Conservation (phyloP, 2,888 invertebrate genomes). For the Lacanobia oleracea region DNA sequence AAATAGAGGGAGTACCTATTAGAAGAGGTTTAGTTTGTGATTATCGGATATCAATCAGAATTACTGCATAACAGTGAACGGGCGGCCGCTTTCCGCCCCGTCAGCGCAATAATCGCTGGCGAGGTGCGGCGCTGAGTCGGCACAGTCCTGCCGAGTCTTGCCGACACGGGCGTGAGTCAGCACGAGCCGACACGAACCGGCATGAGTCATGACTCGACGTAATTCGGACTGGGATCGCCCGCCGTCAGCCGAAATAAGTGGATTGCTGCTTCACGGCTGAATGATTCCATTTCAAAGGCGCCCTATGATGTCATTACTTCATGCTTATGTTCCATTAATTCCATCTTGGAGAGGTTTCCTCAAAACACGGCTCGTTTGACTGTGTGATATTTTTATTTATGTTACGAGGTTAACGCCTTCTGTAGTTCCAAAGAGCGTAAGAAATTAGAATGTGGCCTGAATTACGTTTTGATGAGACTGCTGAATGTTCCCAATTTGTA, state of each 20-base stretch:
- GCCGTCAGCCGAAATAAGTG: conserved; percentile 87
- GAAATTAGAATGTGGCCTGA: conserved; percentile 78
- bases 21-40: conserved; percentile 65
- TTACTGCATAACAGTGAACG: conserved; percentile 79
- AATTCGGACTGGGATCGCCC: conserved; percentile 79
- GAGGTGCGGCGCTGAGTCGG: conserved; percentile 78
- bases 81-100: conserved; percentile 74
- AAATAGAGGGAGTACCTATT: conserved; percentile 44
- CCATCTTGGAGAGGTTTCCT: conserved; percentile 40
- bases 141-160: conserved; percentile 70
- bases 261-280: conserved; percentile 86
- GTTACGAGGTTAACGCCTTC: conserved; percentile 41
- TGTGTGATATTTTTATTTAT: conserved; percentile 45
- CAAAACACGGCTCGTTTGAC: conserved; percentile 46
- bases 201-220: conserved; percentile 83
- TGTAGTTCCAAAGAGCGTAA: conserved; percentile 55
- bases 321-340: conserved; percentile 68
- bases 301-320: conserved; percentile 78
- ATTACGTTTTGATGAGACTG: conserved; percentile 81
- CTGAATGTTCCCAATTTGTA: conserved; percentile 69
- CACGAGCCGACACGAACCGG: conserved; percentile 72
- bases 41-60: conserved; percentile 83
- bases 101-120: conserved; percentile 82
- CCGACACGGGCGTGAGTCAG: conserved; percentile 83
- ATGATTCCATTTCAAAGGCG: conserved; percentile 82